Conservation (phyloP, 2,888 invertebrate species). For the Tanypteryx hageni region DNA sequence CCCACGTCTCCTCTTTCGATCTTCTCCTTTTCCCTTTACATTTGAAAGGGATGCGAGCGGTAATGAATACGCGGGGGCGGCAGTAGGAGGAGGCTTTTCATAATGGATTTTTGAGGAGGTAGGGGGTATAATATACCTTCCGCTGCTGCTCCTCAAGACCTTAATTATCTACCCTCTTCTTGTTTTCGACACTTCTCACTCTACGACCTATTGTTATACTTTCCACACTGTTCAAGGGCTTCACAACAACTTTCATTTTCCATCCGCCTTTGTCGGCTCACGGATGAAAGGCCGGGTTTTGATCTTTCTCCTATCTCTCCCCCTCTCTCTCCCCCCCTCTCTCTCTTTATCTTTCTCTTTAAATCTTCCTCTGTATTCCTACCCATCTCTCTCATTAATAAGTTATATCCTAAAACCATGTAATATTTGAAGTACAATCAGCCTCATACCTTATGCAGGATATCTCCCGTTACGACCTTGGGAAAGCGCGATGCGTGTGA, state of each 20-base stretch:
- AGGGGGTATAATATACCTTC: conserved; percentile 55
- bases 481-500: background rate
- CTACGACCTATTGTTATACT: conserved; percentile 34
- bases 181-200: conserved; percentile 58
- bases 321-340: background rate
- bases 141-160: conserved; percentile 22
- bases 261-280: conserved; percentile 29
- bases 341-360: background rate
- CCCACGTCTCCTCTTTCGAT: background rate
- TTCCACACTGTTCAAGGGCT: conserved; percentile 52
- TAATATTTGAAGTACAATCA: background rate
- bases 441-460: background rate
- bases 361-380: too few species aligned
- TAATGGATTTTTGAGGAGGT: conserved; percentile 52
- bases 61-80: background rate
- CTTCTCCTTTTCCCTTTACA: background rate
- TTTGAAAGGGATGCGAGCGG: background rate
- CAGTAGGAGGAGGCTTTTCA: background rate
- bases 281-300: conserved; percentile 5
- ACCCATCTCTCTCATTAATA: background rate
- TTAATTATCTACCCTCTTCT: conserved; percentile 45
- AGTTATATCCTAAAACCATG: background rate
- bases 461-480: background rate
- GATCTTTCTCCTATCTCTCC: background rate
- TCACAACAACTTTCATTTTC: conserved; percentile 30